phyloP scores from a whole-genome alignment of 1,140 invertebrate species.

The Triops longicaudatus region DNA sequence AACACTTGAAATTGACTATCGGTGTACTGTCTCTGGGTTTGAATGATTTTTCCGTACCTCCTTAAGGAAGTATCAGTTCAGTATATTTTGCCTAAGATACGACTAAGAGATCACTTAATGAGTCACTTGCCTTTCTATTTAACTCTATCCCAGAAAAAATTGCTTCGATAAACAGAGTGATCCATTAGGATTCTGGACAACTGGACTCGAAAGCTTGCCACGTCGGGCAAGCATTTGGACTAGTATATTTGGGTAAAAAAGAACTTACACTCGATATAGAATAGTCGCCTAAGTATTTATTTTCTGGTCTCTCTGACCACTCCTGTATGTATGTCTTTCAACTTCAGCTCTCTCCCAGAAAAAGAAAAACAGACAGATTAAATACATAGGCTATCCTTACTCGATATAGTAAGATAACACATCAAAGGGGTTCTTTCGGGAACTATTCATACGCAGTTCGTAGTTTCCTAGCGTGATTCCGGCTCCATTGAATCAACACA shows the following conservation, averaged over 20 bases:
- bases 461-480: not conserved
- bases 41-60: too few relatives aligned
- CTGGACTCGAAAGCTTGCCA: not conserved
- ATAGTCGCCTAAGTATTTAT: not conserved
- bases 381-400: too few relatives aligned
- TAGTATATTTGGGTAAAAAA: not conserved
- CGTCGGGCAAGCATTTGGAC: not conserved
- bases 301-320: too few relatives aligned
- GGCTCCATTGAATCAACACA: not conserved
- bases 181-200: not conserved
- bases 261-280: not conserved
- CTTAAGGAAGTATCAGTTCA: too few relatives aligned
- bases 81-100: too few relatives aligned
- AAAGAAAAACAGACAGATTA: too few relatives aligned
- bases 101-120: not conserved
- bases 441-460: not conserved
- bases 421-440: too few relatives aligned
- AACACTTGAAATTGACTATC: too few relatives aligned
- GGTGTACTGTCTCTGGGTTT: too few relatives aligned
- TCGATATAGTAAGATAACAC: too few relatives aligned
- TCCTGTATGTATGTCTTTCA: too few relatives aligned
- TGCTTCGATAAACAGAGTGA: slow-evolving; percentile 7
- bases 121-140: not conserved
- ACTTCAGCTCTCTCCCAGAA: too few relatives aligned
- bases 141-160: not conserved